Evolutionary conservation across 2,797 vertebrate species (phyloP), one percentile per base, ranked within the genome.

Genomic region (Centropyge bicolor): DNA sequence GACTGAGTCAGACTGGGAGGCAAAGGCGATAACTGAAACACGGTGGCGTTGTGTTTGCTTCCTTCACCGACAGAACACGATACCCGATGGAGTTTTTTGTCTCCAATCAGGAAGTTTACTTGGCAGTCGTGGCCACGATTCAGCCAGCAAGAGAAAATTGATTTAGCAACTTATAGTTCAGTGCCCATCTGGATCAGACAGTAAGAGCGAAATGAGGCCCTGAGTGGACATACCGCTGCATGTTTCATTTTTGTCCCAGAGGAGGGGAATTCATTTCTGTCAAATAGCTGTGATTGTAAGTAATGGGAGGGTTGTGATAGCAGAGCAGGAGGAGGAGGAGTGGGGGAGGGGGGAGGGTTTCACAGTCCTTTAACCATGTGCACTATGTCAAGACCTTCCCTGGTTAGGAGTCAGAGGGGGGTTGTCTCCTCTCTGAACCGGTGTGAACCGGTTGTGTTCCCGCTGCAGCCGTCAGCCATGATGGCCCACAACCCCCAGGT

Each of bases 101-200:
- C 70, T 70, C 36, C 70, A 71, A 48, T 78, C 41, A 62, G 4
- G 43, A 62, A 76, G 63, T 87, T 82, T 80, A 70, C 70, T 61
- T 54, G 78, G 78, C 76, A 81, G 84, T 81, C 55, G 81, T 79
- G 82, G 82, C 76, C 31, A 43, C 40, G 8, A 83, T 81, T 91
- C 67, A 83, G 60, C 57, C 51, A 69, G 69, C 54, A 81, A 82
- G 83, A 74, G 76, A 64, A 88, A 91, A 92, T 86, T 85, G 85
- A 94, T 92, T 91, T 80, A 86, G 82, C 68, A 83, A 68, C 70
- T 64, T 64, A 62, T n/a, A 80, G 66, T 68, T 62, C 67, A 79
- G 65, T 78, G 87, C 80, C 74, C 76, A 78, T 78, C 80, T 86
- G 67, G 80, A 85, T 66, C 43, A 70, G 80, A 80, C 75, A 82